Evolutionary conservation across 1,140 invertebrate species (phyloP).

Genomic region (Augochlora pura): DNA sequence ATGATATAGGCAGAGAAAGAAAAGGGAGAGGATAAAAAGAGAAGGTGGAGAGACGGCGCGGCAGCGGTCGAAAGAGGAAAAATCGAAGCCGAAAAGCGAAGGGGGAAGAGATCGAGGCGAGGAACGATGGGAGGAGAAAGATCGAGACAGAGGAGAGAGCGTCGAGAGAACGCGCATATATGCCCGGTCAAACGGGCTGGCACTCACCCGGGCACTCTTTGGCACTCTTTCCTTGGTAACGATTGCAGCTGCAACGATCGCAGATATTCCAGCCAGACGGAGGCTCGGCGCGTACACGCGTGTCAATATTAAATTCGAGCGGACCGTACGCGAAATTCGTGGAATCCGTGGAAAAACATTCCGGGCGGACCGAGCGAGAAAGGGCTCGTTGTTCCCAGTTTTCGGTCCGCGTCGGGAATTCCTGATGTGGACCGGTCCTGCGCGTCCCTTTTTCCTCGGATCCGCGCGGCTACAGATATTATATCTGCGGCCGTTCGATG

Average conservation of each 20-base stretch:
- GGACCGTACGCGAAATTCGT: conserved; percentile 5
- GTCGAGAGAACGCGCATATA: no score
- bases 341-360: conserved; percentile 29
- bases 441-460: no score
- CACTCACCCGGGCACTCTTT: not conserved
- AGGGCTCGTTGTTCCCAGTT: not conserved
- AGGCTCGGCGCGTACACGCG: conserved; percentile 27
- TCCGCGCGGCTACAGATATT: no score
- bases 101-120: not conserved
- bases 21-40: no score
- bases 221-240: not conserved
- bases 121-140: not conserved
- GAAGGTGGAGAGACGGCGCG: no score
- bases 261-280: conserved; percentile 10
- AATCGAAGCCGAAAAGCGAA: not conserved
- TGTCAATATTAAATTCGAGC: conserved; percentile 62
- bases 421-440: not conserved
- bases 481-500: no score
- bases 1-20: no score
- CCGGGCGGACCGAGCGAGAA: not conserved
- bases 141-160: not conserved
- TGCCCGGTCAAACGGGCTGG: not conserved
- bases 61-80: not conserved
- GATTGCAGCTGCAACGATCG: conserved; percentile 29
- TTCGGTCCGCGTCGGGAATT: not conserved